Percentiles rank a stretch among this genome's conserved stretches.
Evolutionary conservation across 2,888 invertebrate genomes (phyloP).

Genomic region (Stramonita haemastoma): DNA sequence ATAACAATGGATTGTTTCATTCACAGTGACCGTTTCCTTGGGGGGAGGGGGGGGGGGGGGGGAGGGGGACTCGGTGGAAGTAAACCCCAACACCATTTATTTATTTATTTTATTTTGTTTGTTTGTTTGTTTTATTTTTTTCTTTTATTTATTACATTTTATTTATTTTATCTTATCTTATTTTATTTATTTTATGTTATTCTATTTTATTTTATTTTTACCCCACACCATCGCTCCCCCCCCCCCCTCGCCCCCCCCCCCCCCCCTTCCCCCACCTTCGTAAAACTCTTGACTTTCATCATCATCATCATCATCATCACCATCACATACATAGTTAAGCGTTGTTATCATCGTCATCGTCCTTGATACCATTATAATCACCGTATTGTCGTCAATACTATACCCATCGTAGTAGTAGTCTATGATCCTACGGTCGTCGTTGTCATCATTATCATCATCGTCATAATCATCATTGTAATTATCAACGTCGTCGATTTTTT

Average conservation of each 20-base stretch:
- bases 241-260: background rate
- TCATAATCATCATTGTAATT: no score
- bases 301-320: constrained; percentile 16
- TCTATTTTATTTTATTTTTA: no score
- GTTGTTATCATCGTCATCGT: background rate
- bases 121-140: no score
- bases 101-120: no score
- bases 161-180: no score
- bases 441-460: background rate
- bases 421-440: background rate
- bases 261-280: background rate
- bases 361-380: background rate
- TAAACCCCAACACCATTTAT: no score
- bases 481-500: background rate
- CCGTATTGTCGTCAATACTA: background rate
- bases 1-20: no score
- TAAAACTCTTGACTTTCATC: background rate
- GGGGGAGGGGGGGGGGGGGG: no score
- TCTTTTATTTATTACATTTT: no score
- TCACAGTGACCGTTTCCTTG: no score
- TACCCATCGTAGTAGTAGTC: background rate
- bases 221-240: background rate
- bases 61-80: no score
- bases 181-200: no score
- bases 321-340: background rate